Base-by-base conservation (phyloP, 2,888 invertebrate genomes). In the Acanthosepion lycidas region DNA sequence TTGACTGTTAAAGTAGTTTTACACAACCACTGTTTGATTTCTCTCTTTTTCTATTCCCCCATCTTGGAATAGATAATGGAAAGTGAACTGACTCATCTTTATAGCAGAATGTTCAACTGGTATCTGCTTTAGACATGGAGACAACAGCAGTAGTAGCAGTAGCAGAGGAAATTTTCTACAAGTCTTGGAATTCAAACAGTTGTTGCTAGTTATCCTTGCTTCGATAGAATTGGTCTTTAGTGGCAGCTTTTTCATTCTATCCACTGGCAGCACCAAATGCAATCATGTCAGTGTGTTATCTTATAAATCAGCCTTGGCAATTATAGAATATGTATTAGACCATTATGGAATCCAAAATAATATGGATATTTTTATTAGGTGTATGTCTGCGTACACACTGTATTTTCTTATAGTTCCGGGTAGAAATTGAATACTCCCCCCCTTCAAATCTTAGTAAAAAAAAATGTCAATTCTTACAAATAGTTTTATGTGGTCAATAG, bases 251-350 rank as follows among this genome's bases (percentile, higher is more conserved):
- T 18, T 78, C n/a, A n/a, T 78, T 78, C 78, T n/a, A 78, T 78
- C 78, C 78, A 59, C 59, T 59, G 20, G 59, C 20, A 4, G 59
- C 20, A 59, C 23, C 59, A 78, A 78, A 78, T n/a, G n/a, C 78
- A 78, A 78, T 78, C n/a, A n/a, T n/a, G 78, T n/a, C 78, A n/a
- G 78, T 78, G 78, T n/a, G n/a, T 78, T 78, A 78, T 78, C 78
- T 33, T 78, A 33, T n/a, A 78, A n/a, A 78, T 78, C 3, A n/a
- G n/a, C 4, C 78, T 78, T 78, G 1, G n/a, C 12, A n/a, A n/a
- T 78, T 28, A 78, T 8, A n/a, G 28, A 78, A 78, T 78, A 9
- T 15, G 15, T 78, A 42, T 42, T 42, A 42, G 1, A 78, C 78
- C 1, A 12, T 78, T 78, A 15, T 78, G 78, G n/a, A n/a, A 78